Conservation (phyloP, 1,140 invertebrate species). For the Gryon sp. region DNA sequence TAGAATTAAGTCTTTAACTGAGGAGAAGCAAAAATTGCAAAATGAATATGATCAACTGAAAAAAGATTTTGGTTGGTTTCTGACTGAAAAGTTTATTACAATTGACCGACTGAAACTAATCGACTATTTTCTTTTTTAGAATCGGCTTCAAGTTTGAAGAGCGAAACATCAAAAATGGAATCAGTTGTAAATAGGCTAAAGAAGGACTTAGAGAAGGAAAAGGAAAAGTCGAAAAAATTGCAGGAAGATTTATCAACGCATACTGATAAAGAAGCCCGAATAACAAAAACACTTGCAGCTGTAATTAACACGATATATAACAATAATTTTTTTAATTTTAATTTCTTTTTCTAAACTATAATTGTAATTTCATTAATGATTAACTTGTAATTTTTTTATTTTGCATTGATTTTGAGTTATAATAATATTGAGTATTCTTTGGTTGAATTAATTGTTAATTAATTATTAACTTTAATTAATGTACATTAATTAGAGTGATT, state of each 20-base stretch:
- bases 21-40: constrained; percentile 77
- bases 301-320: constrained; percentile 65
- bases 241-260: constrained; percentile 74
- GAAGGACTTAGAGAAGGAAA: constrained; percentile 75
- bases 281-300: constrained; percentile 71
- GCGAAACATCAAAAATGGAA: constrained; percentile 72
- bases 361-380: not conserved
- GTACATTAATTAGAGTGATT: no score
- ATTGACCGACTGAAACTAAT: no score
- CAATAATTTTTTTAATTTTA: not conserved
- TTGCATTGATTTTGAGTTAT: no score
- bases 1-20: constrained; percentile 78
- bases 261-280: constrained; percentile 71
- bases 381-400: no score
- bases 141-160: constrained; percentile 70
- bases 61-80: constrained; percentile 73
- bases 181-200: constrained; percentile 69
- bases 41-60: constrained; percentile 76
- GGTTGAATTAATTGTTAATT: not conserved
- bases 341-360: not conserved
- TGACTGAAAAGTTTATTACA: no score
- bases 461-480: constrained; percentile 6
- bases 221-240: constrained; percentile 73
- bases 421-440: no score
- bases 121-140: constrained; percentile 59